phyloP scores from a whole-genome alignment of 2,797 vertebrate genomes.

The Phyllotis vaccarum region DNA sequence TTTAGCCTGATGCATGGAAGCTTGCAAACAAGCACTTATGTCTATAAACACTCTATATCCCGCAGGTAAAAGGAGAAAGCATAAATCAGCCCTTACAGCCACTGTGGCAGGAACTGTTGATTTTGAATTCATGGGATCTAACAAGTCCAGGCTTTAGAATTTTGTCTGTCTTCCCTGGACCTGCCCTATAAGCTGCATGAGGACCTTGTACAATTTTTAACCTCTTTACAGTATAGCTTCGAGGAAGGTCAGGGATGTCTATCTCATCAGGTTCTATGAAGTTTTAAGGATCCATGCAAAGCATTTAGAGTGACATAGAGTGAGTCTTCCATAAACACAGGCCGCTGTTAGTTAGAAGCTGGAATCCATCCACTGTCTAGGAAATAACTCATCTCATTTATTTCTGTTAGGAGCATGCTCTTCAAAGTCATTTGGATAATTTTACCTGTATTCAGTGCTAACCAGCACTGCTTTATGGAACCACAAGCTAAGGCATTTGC shows the following conservation, averaged over 20 bases:
- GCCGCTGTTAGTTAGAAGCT: conserved; percentile 3
- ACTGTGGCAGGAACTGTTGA: neutral
- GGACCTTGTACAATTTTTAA: neutral
- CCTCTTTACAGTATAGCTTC: neutral
- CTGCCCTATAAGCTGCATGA: neutral
- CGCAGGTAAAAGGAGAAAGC: neutral
- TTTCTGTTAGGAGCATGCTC: neutral
- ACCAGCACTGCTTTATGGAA: neutral
- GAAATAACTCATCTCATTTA: neutral
- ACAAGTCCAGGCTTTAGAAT: neutral
- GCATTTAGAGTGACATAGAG: neutral
- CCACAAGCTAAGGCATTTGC: neutral
- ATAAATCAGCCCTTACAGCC: neutral
- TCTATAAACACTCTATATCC: no score
- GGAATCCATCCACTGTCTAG: neutral
- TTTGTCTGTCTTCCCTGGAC: neutral
- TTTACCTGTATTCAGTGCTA: neutral
- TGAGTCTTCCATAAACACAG: neutral
- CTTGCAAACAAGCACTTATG: neutral
- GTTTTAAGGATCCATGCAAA: neutral
- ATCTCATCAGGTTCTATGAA: neutral
- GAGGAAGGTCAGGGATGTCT: neutral
- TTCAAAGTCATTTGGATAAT: neutral
- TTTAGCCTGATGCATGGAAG: neutral
- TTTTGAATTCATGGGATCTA: neutral